Conservation (phyloP, 1,140 invertebrate species). For the Drosophila malerkotliana region DNA sequence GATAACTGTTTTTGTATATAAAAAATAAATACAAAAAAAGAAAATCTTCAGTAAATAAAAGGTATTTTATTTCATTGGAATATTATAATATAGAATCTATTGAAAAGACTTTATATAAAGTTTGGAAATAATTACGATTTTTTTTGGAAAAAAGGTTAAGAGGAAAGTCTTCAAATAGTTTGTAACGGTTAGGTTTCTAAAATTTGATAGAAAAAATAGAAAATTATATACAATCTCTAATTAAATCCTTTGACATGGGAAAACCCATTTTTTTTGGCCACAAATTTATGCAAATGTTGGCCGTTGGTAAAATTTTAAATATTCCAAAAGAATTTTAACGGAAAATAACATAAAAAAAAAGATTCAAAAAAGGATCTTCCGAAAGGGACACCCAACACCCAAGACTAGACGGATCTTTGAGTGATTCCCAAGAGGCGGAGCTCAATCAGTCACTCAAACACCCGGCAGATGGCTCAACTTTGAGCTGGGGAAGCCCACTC, state of each 20-base stretch:
- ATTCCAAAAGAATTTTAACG: conserved; percentile 53
- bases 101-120: no score
- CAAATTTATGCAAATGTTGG: conserved; percentile 19
- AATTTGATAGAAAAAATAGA: conserved; percentile 2
- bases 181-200: not conserved
- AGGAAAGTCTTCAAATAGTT: no score
- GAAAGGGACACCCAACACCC: conserved; percentile 9
- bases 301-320: conserved; percentile 28
- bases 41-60: conserved; percentile 49
- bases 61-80: not conserved
- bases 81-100: not conserved
- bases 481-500: not conserved
- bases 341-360: conserved; percentile 55
- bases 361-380: conserved; percentile 3
- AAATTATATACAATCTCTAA: not conserved
- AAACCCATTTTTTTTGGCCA: conserved; percentile 29
- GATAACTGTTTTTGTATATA: conserved; percentile 77
- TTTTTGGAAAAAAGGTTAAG: not conserved
- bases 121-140: not conserved
- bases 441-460: conserved; percentile 46
- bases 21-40: conserved; percentile 62
- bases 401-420: conserved; percentile 19
- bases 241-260: conserved; percentile 9
- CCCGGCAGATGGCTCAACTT: conserved; percentile 1
- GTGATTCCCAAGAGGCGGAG: conserved; percentile 53